Base-by-base conservation (phyloP, 2,113 vertebrate species). In the Dipodomys merriami region DNA sequence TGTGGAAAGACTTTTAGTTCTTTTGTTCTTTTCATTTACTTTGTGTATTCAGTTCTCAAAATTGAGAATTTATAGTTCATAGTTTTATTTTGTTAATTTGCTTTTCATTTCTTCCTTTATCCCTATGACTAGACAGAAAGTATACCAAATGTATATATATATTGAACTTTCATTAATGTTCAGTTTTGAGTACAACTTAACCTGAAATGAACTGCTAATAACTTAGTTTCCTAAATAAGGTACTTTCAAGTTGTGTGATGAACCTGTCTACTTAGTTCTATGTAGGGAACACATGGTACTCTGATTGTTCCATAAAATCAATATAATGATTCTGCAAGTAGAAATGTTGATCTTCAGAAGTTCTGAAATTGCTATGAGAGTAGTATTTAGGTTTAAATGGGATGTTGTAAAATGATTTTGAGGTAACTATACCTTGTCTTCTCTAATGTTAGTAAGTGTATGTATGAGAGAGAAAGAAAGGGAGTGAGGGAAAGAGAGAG, bases 41-140 rank as follows among this genome's bases (percentile, higher is more conserved):
- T 80, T 91, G 35, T 57, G 20, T 74, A 86, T 84, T 77, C n/a
- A 67, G 9, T 80, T 82, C 11, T 71, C 79, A 71, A 83, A 67
- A 20, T 39, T 60, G 29, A 64, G 25, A 89, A 78, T 81, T 85
- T 83, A 16, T 8, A 53, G 4, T 46, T 81, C 15, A 60, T 67
- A 49, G 72, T 57, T 82, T 78, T 91, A 16, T 46, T 94, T 92
- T 33, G 8, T n/a, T 91, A 83, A 69, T 82, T 84, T 82, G 29
- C 72, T 72, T 85, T 81, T 22, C 46, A n/a, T 87, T 62, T 90
- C 67, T 90, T 90, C 86, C 33, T 85, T 88, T 86, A 49, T 82
- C 60, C 69, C 22, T 2, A 27, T 83, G 65, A 82, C n/a, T 22
- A 80, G 86, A 67, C 9, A 79, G 71, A 85, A 79, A 57, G 10